Percentiles rank a stretch among this genome's conserved stretches.
phyloP scores from a whole-genome alignment of 2,113 vertebrate genomes.

The Pseudopodoces humilis region DNA sequence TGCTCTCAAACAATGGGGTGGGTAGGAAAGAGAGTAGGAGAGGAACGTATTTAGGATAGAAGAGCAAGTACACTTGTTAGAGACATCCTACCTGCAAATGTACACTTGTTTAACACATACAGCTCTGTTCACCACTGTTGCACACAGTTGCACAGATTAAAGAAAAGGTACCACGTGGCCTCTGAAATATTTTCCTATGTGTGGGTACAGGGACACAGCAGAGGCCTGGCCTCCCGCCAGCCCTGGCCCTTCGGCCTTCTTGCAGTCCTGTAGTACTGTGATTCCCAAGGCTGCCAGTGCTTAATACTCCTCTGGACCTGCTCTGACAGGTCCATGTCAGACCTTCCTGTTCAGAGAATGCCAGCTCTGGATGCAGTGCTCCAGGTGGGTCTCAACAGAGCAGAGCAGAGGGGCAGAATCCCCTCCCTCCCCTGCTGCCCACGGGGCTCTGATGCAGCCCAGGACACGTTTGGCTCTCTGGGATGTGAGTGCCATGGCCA shows the following conservation, averaged over 20 bases:
- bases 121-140: not conserved
- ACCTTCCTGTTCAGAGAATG: not conserved
- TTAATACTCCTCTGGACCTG: not conserved
- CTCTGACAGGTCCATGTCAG: not conserved
- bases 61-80: not conserved
- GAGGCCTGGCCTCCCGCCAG: not conserved
- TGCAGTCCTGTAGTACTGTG: not conserved
- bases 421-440: not conserved
- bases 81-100: not conserved
- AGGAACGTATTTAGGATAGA: not conserved
- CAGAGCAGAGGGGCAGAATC: not conserved
- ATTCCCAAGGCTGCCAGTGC: not conserved
- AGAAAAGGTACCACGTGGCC: not conserved
- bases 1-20: accelerated
- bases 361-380: not conserved
- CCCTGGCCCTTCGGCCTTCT: not conserved
- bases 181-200: not conserved
- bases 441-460: accelerated
- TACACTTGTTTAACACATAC: accelerated
- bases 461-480: not conserved
- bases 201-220: not conserved
- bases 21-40: not conserved
- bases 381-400: not conserved
- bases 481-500: not conserved
- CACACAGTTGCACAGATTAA: not conserved